A percentile compares a stretch with the other conserved stretches of the same genome.
Conservation (phyloP, 2,888 invertebrate genomes). For the Cheilosia scutellata region DNA sequence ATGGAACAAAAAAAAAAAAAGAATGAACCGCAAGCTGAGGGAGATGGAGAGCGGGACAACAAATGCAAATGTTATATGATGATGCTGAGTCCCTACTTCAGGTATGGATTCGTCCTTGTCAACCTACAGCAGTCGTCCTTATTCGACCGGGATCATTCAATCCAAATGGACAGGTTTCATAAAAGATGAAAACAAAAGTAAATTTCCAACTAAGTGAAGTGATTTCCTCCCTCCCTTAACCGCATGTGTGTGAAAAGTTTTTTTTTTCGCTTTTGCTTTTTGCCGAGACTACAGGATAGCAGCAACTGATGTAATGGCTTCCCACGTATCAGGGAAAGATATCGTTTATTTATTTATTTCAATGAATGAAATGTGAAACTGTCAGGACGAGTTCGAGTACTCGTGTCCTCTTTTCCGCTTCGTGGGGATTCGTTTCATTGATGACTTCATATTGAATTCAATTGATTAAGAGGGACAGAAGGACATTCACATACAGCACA, state of each 20-base stretch:
- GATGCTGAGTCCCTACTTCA: slow-evolving; percentile 46
- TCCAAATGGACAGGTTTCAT: slow-evolving; percentile 70
- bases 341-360: slow-evolving; percentile 71
- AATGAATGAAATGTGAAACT: slow-evolving; percentile 70
- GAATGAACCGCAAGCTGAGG: slow-evolving; percentile 3
- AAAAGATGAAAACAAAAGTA: slow-evolving; percentile 69
- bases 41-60: not conserved
- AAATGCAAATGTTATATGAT: slow-evolving; percentile 47
- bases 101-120: slow-evolving; percentile 53
- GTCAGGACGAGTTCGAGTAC: slow-evolving; percentile 55
- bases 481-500: slow-evolving; percentile 27
- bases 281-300: not conserved
- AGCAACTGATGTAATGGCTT: slow-evolving; percentile 39
- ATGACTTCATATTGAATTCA: slow-evolving; percentile 70
- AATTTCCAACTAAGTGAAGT: slow-evolving; percentile 72
- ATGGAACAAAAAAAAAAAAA: slow-evolving; percentile 28
- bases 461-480: slow-evolving; percentile 60
- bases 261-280: slow-evolving; percentile 20
- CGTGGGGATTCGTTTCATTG: slow-evolving; percentile 56
- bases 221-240: slow-evolving; percentile 35
- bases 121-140: slow-evolving; percentile 50
- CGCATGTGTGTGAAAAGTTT: slow-evolving; percentile 50
- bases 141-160: slow-evolving; percentile 68
- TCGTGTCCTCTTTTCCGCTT: slow-evolving; percentile 57
- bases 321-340: slow-evolving; percentile 51